Conservation (phyloP, 2,888 invertebrate genomes). For the Platycheirus rosarum region DNA sequence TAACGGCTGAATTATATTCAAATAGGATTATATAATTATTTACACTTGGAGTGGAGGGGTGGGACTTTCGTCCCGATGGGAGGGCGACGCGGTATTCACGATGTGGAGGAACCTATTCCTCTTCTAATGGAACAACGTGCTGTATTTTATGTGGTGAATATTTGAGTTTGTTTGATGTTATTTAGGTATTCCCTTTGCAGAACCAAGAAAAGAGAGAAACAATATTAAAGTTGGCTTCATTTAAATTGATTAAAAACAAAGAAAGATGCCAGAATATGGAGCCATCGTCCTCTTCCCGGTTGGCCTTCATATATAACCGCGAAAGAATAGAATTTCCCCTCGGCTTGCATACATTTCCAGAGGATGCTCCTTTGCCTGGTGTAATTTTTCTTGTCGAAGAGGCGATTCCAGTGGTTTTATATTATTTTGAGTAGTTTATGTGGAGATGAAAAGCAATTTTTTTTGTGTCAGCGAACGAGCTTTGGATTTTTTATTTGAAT, state of each 20-base stretch:
- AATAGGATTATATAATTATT: slow-evolving; percentile 71
- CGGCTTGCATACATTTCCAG: slow-evolving; percentile 61
- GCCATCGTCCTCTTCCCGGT: slow-evolving; percentile 14
- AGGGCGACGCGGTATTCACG: slow-evolving; percentile 9
- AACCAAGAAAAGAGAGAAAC: slow-evolving; percentile 9
- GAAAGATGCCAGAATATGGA: slow-evolving; percentile 29
- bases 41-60: slow-evolving; percentile 44
- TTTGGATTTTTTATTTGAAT: slow-evolving; percentile 7
- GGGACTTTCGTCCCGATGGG: slow-evolving; percentile 16
- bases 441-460: slow-evolving; percentile 62
- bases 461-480: slow-evolving; percentile 27
- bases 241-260: slow-evolving; percentile 41
- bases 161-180: slow-evolving; percentile 49
- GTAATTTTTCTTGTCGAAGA: slow-evolving; percentile 47
- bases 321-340: slow-evolving; percentile 46
- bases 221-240: slow-evolving; percentile 52
- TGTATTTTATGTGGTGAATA: slow-evolving; percentile 9
- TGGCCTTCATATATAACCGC: slow-evolving; percentile 16
- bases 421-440: slow-evolving; percentile 68
- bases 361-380: slow-evolving; percentile 23
- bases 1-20: slow-evolving; percentile 57
- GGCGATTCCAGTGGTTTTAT: slow-evolving; percentile 69
- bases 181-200: slow-evolving; percentile 29
- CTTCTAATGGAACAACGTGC: neutral
- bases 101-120: slow-evolving; percentile 25